These are phyloP conservation scores for Hormiphora californensis DNA, from an alignment of 37 sponge, comb jelly and placozoan species.

Conservation along the genomic window DNA sequence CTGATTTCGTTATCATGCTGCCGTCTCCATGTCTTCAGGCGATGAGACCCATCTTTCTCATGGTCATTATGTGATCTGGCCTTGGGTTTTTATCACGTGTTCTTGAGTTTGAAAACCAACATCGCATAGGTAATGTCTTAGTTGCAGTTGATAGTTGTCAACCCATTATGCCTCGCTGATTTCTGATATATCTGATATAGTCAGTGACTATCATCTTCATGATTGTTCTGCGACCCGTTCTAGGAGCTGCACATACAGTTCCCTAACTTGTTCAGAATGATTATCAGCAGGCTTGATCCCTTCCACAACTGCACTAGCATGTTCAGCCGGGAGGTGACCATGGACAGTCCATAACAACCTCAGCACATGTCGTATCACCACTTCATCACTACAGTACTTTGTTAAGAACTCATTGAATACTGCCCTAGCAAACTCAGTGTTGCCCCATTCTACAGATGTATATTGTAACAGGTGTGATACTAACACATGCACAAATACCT, in stretches of 20 bases:
- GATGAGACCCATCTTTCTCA: too few species aligned
- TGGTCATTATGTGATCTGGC: too few species aligned
- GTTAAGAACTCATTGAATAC: neutral
- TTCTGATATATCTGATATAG: too few species aligned
- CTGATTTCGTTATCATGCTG: too few species aligned
- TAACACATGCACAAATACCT: conserved; percentile 3
- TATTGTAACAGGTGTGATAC: conserved; percentile 10
- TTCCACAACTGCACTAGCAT: neutral
- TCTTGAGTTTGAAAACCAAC: too few species aligned
- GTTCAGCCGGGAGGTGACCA: neutral
- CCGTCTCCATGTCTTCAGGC: too few species aligned
- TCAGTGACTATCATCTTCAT: too few species aligned
- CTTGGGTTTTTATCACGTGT: too few species aligned
- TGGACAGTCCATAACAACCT: neutral
- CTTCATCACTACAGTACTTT: conserved; percentile 2
- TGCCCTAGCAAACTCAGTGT: neutral
- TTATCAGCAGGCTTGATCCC: neutral
- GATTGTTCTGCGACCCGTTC: neutral
- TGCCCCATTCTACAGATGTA: neutral
- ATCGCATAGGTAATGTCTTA: too few species aligned
- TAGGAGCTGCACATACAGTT: neutral
- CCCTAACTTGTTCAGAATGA: conserved; percentile 26
- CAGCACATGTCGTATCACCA: conserved; percentile 11
- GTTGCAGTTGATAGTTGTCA: too few species aligned
- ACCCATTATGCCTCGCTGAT: too few species aligned